Evolutionary conservation across 2,797 vertebrate species (phyloP).

Genomic region (Gallinago stenura): DNA sequence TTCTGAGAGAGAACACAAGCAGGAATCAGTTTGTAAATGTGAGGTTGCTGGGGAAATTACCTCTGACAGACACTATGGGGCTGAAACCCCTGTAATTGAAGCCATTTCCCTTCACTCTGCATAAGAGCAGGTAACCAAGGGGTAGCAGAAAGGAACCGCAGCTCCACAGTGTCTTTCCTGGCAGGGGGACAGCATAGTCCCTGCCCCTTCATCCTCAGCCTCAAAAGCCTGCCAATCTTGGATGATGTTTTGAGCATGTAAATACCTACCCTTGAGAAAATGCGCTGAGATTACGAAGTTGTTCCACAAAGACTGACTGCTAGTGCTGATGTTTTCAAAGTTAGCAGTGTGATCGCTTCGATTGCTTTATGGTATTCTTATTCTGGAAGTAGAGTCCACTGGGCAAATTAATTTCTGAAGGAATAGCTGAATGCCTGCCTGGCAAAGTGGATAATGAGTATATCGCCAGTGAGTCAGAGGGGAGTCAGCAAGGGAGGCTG

Average conservation of each 20-base stretch:
- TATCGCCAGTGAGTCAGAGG: background rate
- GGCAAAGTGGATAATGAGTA: background rate
- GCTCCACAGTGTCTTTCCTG: background rate
- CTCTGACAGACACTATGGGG: background rate
- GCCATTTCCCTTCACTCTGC: background rate
- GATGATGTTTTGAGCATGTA: background rate
- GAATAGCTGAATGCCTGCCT: background rate
- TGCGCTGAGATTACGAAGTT: background rate
- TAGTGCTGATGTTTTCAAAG: background rate
- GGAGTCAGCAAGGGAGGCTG: conserved; percentile 25
- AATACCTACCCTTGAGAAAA: background rate
- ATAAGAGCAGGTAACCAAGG: background rate
- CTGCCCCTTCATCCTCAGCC: background rate
- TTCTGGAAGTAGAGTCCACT: background rate
- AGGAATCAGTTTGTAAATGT: background rate
- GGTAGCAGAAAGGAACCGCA: background rate
- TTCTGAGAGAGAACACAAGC: background rate
- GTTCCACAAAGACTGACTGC: background rate
- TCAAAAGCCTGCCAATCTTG: background rate
- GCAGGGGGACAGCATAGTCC: background rate
- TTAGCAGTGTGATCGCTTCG: background rate
- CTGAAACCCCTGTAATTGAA: background rate
- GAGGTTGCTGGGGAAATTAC: accelerated
- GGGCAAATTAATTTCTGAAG: conserved; percentile 43
- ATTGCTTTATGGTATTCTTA: background rate